phyloP scores from a whole-genome alignment of 2,113 vertebrate genomes.

The Sapajus apella region DNA sequence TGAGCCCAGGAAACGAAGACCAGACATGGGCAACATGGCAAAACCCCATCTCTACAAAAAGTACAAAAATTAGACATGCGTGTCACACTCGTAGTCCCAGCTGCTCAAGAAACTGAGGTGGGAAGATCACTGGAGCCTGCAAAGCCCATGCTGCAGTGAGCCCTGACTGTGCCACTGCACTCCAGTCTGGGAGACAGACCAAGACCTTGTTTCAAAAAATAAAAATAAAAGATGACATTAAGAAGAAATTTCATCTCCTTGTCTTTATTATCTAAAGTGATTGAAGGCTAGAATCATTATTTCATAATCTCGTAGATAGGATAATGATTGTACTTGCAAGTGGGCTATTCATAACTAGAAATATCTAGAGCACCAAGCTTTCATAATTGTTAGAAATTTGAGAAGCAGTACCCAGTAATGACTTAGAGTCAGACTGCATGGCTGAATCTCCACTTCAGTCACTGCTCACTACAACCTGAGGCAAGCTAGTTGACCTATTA shows the following conservation, averaged over 20 bases:
- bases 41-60: no score
- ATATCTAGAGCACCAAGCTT: neutral
- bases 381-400: neutral
- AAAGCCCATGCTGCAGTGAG: no score
- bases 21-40: no score
- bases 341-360: neutral
- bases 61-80: no score
- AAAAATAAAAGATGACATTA: neutral
- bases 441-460: neutral
- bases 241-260: conserved; percentile 17
- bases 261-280: neutral
- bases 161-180: no score
- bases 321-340: neutral
- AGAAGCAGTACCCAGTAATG: neutral
- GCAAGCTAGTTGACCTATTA: neutral
- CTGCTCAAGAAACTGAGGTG: no score
- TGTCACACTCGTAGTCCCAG: no score
- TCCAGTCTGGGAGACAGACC: no score
- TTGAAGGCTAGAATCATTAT: neutral
- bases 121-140: no score
- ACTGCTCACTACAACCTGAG: neutral
- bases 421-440: neutral
- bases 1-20: no score
- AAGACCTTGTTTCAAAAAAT: no score
- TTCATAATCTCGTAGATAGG: neutral